Evolutionary conservation across 92 coral and sea anemone species (phyloP).

Genomic region (Zoanthus solanderi): DNA sequence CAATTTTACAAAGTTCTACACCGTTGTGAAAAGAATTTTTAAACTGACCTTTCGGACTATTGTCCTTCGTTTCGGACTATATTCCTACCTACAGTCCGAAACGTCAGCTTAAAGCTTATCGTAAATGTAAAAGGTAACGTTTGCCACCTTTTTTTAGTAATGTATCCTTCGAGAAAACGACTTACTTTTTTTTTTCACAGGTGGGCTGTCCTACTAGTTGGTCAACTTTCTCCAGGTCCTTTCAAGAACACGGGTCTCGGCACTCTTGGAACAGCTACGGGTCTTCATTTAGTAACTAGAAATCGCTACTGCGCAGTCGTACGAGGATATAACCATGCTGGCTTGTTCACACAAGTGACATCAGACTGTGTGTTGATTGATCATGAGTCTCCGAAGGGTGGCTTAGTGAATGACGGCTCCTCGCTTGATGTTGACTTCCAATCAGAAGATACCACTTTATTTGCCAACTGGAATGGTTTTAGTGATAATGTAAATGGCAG

Average conservation of each 20-base stretch:
- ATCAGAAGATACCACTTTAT: conserved; percentile 73
- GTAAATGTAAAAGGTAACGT: too few species aligned
- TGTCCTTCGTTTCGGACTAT: too few species aligned
- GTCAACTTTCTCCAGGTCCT: conserved; percentile 65
- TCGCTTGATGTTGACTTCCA: conserved; percentile 83
- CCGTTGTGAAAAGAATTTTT: too few species aligned
- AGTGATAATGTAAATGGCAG: conserved; percentile 87
- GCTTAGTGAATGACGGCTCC: conserved; percentile 86
- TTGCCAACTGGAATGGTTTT: conserved; percentile 95
- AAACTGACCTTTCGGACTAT: too few species aligned
- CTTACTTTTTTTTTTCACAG: not conserved
- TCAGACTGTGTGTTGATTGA: conserved; percentile 95
- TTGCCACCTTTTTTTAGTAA: too few species aligned
- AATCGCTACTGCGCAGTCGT: conserved; percentile 91
- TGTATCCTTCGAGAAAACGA: not conserved
- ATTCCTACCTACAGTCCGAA: too few species aligned
- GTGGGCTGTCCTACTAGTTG: conserved; percentile 76
- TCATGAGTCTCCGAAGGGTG: conserved; percentile 87
- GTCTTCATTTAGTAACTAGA: conserved; percentile 83
- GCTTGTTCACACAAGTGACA: conserved; percentile 71
- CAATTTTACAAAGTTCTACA: too few species aligned
- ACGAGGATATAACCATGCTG: conserved; percentile 87
- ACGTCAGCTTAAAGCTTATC: too few species aligned
- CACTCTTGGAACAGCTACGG: conserved; percentile 60
- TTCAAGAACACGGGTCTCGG: conserved; percentile 67